Evolutionary conservation across 2,797 vertebrate species (phyloP).

Genomic region (Vultur gryphus): DNA sequence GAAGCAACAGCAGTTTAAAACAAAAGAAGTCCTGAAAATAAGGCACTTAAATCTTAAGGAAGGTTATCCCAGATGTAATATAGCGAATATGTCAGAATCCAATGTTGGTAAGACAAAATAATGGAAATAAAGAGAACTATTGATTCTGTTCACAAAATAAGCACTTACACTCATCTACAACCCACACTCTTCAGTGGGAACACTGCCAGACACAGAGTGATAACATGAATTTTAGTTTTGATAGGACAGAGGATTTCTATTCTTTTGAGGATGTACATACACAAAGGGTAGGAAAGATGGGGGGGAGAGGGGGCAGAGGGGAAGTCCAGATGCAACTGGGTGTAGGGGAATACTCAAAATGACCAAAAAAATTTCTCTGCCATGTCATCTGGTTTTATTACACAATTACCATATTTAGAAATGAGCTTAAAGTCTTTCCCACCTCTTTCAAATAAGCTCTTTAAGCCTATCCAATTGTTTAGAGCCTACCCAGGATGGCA

Average conservation of each 20-base stretch:
- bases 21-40: not conserved
- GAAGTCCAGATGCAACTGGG: not conserved
- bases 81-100: not conserved
- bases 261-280: not conserved
- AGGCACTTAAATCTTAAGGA: not conserved
- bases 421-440: not conserved
- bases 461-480: not conserved
- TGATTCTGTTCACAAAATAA: not conserved
- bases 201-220: not conserved
- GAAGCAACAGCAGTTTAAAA: not conserved
- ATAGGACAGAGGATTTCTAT: not conserved
- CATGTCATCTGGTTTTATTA: not conserved
- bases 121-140: not conserved
- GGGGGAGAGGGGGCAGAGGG: rapidly evolving
- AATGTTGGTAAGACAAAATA: not conserved
- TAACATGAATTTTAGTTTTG: not conserved
- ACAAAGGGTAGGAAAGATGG: not conserved
- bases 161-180: not conserved
- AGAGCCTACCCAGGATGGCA: not conserved
- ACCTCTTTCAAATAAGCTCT: not conserved
- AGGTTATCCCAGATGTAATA: not conserved
- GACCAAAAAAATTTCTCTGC: not conserved
- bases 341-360: not conserved
- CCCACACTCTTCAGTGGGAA: not conserved
- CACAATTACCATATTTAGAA: not conserved